Percentiles rank a stretch among this genome's conserved stretches.
Evolutionary conservation across 2,888 invertebrate genomes (phyloP).

Genomic region (Embidobia sp.): DNA sequence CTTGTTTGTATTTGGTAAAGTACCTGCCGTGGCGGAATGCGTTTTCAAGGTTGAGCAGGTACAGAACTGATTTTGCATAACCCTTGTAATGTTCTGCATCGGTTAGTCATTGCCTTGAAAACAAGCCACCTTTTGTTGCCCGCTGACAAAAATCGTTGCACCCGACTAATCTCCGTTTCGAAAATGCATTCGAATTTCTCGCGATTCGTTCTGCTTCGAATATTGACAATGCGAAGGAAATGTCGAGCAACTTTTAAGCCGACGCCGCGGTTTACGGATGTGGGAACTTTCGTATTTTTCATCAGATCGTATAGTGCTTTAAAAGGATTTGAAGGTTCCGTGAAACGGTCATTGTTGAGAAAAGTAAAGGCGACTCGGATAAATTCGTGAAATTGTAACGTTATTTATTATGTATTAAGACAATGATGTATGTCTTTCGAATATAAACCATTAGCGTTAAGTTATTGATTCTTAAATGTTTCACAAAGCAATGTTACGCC

Average conservation of each 20-base stretch:
- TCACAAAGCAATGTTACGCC: slow-evolving; percentile 20
- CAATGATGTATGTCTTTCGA: slow-evolving; percentile 33
- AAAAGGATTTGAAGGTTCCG: slow-evolving; percentile 43
- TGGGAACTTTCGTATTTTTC: slow-evolving; percentile 67
- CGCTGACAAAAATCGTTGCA: slow-evolving; percentile 54
- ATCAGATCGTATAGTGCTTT: slow-evolving; percentile 39
- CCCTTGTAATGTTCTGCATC: slow-evolving; percentile 68
- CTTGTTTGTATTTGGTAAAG: too few species aligned
- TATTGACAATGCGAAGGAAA: slow-evolving; percentile 69
- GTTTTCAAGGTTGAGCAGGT: slow-evolving; percentile 69
- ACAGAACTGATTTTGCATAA: slow-evolving; percentile 76
- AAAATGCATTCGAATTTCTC: slow-evolving; percentile 55
- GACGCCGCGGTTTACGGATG: slow-evolving; percentile 74
- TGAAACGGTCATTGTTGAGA: slow-evolving; percentile 7
- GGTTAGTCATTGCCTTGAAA: slow-evolving; percentile 42
- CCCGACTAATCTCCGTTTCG: slow-evolving; percentile 60
- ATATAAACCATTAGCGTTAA: slow-evolving; percentile 35
- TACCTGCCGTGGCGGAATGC: slow-evolving; percentile 24
- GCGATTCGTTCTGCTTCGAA: slow-evolving; percentile 77
- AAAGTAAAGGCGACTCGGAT: slow-evolving; percentile 4
- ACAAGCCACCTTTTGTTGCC: slow-evolving; percentile 33
- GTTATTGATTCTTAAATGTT: slow-evolving; percentile 31
- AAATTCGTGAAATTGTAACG: slow-evolving; percentile 29
- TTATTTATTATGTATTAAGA: slow-evolving; percentile 30
- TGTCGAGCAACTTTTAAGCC: slow-evolving; percentile 70